phyloP scores from a whole-genome alignment of 2,888 invertebrate genomes.

The Drosophila kambysellisi region DNA sequence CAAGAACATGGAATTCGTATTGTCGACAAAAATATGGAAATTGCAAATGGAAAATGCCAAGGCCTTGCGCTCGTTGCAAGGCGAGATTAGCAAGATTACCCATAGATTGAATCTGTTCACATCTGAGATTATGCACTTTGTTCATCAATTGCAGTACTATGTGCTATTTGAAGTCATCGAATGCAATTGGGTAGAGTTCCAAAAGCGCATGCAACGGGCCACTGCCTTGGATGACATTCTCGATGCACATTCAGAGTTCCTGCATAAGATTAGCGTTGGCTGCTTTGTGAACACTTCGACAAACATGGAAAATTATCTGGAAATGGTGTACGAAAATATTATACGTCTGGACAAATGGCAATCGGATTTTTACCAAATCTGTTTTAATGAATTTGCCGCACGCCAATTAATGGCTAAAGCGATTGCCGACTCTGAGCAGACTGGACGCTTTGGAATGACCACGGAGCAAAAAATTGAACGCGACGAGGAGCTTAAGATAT shows the following conservation, averaged over 20 bases:
- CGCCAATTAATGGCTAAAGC: conserved; percentile 66
- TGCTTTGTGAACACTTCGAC: conserved; percentile 88
- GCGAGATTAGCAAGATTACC: conserved; percentile 78
- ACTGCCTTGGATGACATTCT: conserved; percentile 95
- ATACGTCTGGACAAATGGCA: conserved; percentile 84
- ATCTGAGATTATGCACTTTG: conserved; percentile 85
- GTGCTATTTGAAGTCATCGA: conserved; percentile 97
- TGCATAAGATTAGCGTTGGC: conserved; percentile 93
- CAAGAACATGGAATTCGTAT: conserved; percentile 85
- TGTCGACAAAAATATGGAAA: conserved; percentile 85
- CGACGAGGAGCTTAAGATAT: conserved; percentile 83
- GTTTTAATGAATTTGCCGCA: conserved; percentile 81
- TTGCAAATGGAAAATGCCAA: conserved; percentile 85
- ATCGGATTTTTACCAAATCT: conserved; percentile 82
- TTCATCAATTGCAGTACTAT: conserved; percentile 92
- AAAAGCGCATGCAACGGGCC: conserved; percentile 91
- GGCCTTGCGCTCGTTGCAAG: conserved; percentile 77
- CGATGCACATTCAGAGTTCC: conserved; percentile 92
- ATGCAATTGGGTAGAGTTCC: conserved; percentile 96
- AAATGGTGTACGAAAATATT: conserved; percentile 83
- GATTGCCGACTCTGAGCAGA: conserved; percentile 72
- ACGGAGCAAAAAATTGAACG: conserved; percentile 82
- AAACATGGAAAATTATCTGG: conserved; percentile 78
- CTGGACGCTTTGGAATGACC: conserved; percentile 82
- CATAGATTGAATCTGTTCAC: conserved; percentile 84